Evolutionary conservation across 2,797 vertebrate genomes (phyloP).

Genomic region (Australoheros facetus): DNA sequence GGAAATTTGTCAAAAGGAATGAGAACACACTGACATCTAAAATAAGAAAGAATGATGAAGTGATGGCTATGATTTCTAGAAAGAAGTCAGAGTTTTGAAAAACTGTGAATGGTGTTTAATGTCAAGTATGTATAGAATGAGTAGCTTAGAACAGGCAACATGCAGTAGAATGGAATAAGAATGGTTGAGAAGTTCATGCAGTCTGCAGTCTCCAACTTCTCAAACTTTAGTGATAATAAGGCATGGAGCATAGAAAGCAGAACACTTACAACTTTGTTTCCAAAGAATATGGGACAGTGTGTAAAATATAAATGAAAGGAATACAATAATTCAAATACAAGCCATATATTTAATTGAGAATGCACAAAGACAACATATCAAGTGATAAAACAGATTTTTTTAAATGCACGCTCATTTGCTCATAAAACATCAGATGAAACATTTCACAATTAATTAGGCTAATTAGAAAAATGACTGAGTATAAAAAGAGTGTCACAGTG

Average conservation of each 20-base stretch:
- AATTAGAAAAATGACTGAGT: conserved; percentile 4
- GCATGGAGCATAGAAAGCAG: neutral
- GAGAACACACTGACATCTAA: neutral
- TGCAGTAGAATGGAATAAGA: neutral
- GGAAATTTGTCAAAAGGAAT: neutral
- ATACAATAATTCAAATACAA: neutral
- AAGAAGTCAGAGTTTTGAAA: neutral
- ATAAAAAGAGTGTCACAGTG: neutral
- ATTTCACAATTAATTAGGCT: neutral
- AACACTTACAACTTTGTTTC: neutral
- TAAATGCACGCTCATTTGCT: neutral
- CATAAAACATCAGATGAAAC: neutral
- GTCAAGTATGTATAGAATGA: neutral
- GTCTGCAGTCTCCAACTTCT: neutral
- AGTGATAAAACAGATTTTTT: neutral
- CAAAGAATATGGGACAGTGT: neutral
- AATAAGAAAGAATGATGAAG: neutral
- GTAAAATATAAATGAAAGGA: neutral
- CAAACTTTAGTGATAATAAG: neutral
- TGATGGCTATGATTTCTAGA: neutral
- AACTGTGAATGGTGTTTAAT: neutral
- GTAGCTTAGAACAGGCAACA: neutral
- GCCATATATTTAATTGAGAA: too few species aligned
- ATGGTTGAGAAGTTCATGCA: neutral
- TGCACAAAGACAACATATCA: neutral